Percentiles rank a stretch among this genome's conserved stretches.
Evolutionary conservation across 2,888 invertebrate species (phyloP).

Genomic region (Tortrix viridana): DNA sequence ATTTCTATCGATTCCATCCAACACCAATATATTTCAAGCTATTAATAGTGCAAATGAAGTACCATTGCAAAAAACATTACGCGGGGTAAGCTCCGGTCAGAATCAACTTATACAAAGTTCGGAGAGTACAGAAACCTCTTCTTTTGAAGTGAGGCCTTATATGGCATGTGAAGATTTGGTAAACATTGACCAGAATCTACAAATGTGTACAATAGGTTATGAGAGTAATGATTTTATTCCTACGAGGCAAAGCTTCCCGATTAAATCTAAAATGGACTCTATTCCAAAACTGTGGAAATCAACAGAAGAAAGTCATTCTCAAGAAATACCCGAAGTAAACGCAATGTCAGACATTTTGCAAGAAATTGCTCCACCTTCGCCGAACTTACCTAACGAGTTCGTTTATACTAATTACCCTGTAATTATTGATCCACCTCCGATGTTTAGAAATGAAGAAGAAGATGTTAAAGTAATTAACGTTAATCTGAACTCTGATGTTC

Average conservation of each 20-base stretch:
- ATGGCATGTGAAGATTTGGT: conserved; percentile 88
- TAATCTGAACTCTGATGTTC: conserved; percentile 70
- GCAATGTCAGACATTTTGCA: conserved; percentile 59
- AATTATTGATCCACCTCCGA: conserved; percentile 84
- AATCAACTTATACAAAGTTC: conserved; percentile 80
- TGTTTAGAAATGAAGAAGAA: conserved; percentile 82
- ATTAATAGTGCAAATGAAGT: conserved; percentile 46
- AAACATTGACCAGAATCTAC: conserved; percentile 85
- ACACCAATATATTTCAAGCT: conserved; percentile 44
- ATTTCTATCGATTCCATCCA: conserved; percentile 55
- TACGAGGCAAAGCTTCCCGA: conserved; percentile 87
- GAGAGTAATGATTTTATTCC: conserved; percentile 67
- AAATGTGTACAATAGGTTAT: conserved; percentile 72
- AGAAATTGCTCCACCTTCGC: conserved; percentile 73
- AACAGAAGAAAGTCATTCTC: conserved; percentile 67
- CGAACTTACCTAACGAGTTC: conserved; percentile 55
- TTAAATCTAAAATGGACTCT: conserved; percentile 75
- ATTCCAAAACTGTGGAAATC: conserved; percentile 75
- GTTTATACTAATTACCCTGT: conserved; percentile 61
- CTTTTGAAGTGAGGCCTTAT: conserved; percentile 82
- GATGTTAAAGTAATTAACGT: conserved; percentile 74
- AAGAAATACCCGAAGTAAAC: conserved; percentile 51
- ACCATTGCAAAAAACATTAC: conserved; percentile 49
- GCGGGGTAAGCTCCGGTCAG: conserved; percentile 40
- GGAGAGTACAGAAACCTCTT: conserved; percentile 84